Percentiles rank a stretch among this genome's conserved stretches.
phyloP scores from a whole-genome alignment of 2,797 vertebrate genomes.

The Trichosurus vulpecula region DNA sequence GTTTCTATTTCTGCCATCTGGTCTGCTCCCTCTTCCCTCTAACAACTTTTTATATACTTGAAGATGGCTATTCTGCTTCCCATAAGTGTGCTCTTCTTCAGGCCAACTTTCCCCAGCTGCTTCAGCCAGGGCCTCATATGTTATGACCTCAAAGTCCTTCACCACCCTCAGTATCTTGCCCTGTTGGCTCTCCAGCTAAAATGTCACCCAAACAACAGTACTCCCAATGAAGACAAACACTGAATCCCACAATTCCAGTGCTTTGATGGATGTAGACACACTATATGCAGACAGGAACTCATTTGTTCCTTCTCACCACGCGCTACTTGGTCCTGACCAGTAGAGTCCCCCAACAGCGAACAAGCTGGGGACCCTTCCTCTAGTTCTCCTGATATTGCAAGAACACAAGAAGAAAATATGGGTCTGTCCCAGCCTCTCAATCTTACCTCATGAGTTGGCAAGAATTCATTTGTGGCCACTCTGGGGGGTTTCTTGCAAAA shows the following conservation, averaged over 20 bases:
- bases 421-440: neutral
- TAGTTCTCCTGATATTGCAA: neutral
- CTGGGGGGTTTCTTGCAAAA: neutral
- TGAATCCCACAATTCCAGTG: neutral
- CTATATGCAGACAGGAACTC: neutral
- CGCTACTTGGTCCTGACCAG: neutral
- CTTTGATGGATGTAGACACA: neutral
- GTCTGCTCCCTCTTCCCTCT: neutral
- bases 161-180: neutral
- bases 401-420: neutral
- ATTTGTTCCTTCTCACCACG: neutral
- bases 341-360: neutral
- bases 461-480: neutral
- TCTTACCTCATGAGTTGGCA: neutral
- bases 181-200: neutral
- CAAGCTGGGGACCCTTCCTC: neutral
- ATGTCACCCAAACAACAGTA: neutral
- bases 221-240: neutral
- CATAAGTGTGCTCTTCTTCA: neutral
- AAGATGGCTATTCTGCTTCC: neutral
- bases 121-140: neutral
- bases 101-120: neutral
- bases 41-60: neutral
- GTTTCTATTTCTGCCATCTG: neutral
- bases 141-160: neutral